Evolutionary conservation across 1,140 invertebrate species (phyloP).

Genomic region (Penaeus chinensis): DNA sequence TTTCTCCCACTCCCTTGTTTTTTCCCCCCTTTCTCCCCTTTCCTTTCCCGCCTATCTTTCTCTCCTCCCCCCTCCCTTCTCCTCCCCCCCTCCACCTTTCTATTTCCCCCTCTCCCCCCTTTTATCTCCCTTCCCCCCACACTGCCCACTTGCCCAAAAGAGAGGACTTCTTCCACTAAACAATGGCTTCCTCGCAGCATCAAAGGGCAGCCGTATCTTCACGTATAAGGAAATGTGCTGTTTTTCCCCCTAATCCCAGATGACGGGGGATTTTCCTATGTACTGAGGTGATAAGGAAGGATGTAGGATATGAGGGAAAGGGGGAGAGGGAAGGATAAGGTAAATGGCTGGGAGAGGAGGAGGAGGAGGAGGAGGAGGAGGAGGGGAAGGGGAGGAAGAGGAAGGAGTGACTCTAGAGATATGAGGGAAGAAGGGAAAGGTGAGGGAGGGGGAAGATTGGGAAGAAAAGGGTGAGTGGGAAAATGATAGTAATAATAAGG

Average conservation of each 20-base stretch:
- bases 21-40: slow-evolving; percentile 31
- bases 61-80: not conserved
- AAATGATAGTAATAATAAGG: not conserved
- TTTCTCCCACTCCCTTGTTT: slow-evolving; percentile 19
- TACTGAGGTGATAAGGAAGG: no score
- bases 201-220: not conserved
- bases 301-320: no score
- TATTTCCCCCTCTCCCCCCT: not conserved
- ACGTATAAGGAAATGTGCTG: no score
- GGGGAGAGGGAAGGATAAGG: not conserved
- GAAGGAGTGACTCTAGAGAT: not conserved
- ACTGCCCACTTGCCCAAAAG: not conserved
- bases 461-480: slow-evolving; percentile 13
- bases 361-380: not conserved
- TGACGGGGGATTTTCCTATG: no score
- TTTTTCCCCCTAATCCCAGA: no score
- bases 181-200: not conserved
- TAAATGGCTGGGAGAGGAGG: not conserved
- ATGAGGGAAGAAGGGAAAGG: slow-evolving; percentile 20
- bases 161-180: not conserved
- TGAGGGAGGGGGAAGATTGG: slow-evolving; percentile 9
- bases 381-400: not conserved
- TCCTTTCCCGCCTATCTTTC: not conserved
- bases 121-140: not conserved
- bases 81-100: not conserved